Percentiles rank a stretch among this genome's conserved stretches.
Conservation (phyloP, 2,797 vertebrate genomes). For the Thaleichthys pacificus region DNA sequence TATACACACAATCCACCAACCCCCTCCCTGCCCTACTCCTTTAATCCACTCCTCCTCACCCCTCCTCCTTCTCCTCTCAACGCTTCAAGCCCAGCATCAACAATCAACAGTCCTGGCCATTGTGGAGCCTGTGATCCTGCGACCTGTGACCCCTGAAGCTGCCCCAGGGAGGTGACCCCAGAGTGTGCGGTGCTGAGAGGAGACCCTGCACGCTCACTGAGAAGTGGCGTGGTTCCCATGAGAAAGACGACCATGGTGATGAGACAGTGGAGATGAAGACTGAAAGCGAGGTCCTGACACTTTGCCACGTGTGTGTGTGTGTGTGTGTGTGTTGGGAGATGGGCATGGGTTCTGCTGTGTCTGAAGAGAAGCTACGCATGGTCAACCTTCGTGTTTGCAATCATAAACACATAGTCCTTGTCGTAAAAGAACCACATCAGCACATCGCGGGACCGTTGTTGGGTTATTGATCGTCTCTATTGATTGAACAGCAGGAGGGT, state of each 20-base stretch:
- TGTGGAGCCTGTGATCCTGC: conserved; percentile 79
- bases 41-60: not conserved
- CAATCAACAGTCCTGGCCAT: conserved; percentile 74
- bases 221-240: conserved; percentile 70
- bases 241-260: conserved; percentile 41
- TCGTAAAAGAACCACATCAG: no score
- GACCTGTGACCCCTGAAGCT: conserved; percentile 70
- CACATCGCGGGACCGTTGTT: not conserved
- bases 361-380: not conserved
- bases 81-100: conserved; percentile 57
- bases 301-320: no score
- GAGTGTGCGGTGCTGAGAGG: conserved; percentile 66
- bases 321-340: no score
- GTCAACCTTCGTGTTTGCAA: not conserved
- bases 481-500: not conserved
- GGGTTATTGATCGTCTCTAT: not conserved
- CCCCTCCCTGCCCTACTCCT: not conserved
- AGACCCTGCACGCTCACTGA: conserved; percentile 66
- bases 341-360: not conserved
- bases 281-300: not conserved
- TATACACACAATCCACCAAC: conserved; percentile 23
- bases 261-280: conserved; percentile 42
- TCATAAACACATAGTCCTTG: no score
- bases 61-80: conserved; percentile 46
- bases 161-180: conserved; percentile 57